phyloP scores from a whole-genome alignment of 2,113 vertebrate genomes.

The Oplegnathus fasciatus region DNA sequence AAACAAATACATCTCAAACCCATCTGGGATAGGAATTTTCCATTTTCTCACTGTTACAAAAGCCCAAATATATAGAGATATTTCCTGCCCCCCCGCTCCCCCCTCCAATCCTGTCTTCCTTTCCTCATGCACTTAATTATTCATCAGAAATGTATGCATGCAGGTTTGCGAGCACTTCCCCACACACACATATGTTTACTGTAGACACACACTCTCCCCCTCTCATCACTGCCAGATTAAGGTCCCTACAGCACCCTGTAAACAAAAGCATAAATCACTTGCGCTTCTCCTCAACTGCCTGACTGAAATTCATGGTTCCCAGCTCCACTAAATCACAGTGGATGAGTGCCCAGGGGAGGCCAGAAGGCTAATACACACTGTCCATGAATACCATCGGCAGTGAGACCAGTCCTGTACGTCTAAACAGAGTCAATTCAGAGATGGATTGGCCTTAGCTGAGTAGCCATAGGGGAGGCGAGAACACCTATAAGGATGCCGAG shows the following conservation, averaged over 20 bases:
- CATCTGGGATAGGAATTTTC: neutral
- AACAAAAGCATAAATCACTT: conserved; percentile 74
- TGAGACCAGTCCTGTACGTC: conserved; percentile 54
- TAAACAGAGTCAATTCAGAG: conserved; percentile 58
- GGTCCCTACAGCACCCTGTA: conserved; percentile 46
- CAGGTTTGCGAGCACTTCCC: neutral
- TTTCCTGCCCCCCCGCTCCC: neutral
- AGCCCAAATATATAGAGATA: neutral
- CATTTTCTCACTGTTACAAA: neutral
- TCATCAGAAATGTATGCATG: conserved; percentile 1
- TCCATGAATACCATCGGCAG: conserved; percentile 65
- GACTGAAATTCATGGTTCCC: conserved; percentile 66
- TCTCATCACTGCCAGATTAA: conserved; percentile 58
- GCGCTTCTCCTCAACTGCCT: conserved; percentile 40
- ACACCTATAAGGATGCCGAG: neutral
- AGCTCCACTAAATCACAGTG: conserved; percentile 63
- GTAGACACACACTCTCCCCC: conserved; percentile 8
- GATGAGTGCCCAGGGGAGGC: conserved; percentile 38
- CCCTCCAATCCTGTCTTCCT: neutral
- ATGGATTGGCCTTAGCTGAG: conserved; percentile 33
- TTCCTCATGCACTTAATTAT: neutral
- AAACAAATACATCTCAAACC: conserved; percentile 5
- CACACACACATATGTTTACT: conserved; percentile 17
- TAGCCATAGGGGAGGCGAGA: neutral
- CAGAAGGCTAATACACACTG: conserved; percentile 61